Evolutionary conservation across 2,888 invertebrate species (phyloP), one percentile per base, ranked within the genome.

Genomic region (Eupithecia tripunctaria): DNA sequence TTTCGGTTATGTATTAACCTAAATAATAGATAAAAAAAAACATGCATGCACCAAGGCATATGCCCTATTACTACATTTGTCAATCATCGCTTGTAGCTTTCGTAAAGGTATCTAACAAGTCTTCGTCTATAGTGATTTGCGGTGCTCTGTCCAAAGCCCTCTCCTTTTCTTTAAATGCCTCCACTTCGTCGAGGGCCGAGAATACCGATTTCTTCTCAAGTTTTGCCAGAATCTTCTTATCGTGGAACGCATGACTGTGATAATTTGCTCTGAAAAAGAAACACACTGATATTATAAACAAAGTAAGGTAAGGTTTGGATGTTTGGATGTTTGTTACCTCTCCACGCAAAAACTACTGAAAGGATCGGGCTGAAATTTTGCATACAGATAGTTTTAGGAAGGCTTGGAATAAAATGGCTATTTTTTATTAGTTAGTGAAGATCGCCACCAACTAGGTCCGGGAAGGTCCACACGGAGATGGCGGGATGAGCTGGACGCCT

Each of bases 161-260:
- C 71, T 86, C 82, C 70, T 84, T 87, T 4, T 88, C 85, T 74
- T 85, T 87, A 74, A 87, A 88, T 0, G 81, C 82, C 71, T 89
- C 79, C 0, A 89, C 85, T 12, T 90, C 89, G 70, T 89, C 89
- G 67, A 89, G 76, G 5, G 89, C 89, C 2, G 91, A 89, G 80
- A 87, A 94, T 0, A 95, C 89, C 0, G 90, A 85, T 74, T 93
- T 91, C 82, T 92, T 93, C 78, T 93, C 90, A 8, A 95, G 91
- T 80, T 94, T 94, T 0, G 87, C 79, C 5, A 94, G 78, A 59
- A 95, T 94, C 80, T 94, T 94, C 79, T 91, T 93, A 72, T 95
- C 95, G 75, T 95, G 95, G 82, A 91, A 94, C 0, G 91, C 80
- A 76, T 95, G 95, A 73, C 91, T 92, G 81, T 94, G 95, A 7